Evolutionary conservation across 2,888 invertebrate species (phyloP), one percentile per base, ranked within the genome.

Genomic region (Pilophorus perplexus): DNA sequence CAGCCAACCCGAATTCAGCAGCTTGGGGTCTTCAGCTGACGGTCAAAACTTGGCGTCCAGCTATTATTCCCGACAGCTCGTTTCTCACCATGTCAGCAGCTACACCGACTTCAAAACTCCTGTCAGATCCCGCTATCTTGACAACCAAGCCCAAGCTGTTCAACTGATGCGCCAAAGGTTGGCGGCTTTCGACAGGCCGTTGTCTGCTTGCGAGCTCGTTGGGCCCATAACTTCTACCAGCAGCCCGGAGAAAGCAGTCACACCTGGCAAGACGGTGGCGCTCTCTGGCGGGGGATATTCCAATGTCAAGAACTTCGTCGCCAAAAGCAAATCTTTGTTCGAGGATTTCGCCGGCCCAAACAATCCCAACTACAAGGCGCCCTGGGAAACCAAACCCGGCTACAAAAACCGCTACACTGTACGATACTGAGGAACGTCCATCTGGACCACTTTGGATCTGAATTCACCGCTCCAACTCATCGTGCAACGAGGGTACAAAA

Each of bases 351-450:
- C 44, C 6, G 16, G 40, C 1, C 59, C 59, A 1, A 44, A 27
- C 16, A 59, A 59, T 40, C 59, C 59, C 40, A 14, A 59, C 14
- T 59, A 42, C 44, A 23, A 25, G 23, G 3, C 40, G 6, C 59
- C 59, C 3, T 59, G 59, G 59, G 59, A 59, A 23, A 59, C n/a
- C n/a, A n/a, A n/a, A n/a, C n/a, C n/a, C n/a, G 48, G 42, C n/a
- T n/a, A n/a, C n/a, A n/a, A n/a, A n/a, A n/a, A n/a, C n/a, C n/a
- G n/a, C n/a, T n/a, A n/a, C n/a, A n/a, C n/a, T n/a, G n/a, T n/a
- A n/a, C n/a, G n/a, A n/a, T n/a, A n/a, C n/a, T n/a, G n/a, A n/a
- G n/a, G n/a, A n/a, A n/a, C n/a, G n/a, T n/a, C n/a, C n/a, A n/a
- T n/a, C n/a, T n/a, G n/a, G n/a, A n/a, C n/a, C n/a, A n/a, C n/a